A percentile compares a stretch with the other conserved stretches of the same genome.
phyloP scores from a whole-genome alignment of 2,113 vertebrate genomes.

The Phylloscopus trochilus region DNA sequence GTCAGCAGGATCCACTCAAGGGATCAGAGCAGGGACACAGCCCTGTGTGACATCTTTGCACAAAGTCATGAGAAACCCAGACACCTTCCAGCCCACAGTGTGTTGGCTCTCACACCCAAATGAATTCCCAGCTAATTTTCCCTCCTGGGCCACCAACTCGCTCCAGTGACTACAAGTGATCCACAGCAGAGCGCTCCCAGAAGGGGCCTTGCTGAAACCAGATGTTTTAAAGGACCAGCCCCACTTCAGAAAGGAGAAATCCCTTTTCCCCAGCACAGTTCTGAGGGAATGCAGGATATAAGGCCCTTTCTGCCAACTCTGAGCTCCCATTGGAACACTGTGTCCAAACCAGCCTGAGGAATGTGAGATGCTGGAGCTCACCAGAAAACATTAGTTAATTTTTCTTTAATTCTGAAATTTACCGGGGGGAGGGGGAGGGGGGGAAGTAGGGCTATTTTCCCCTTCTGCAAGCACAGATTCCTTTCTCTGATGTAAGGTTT shows the following conservation, averaged over 20 bases:
- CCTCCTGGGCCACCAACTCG: fast-evolving
- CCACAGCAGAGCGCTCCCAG: background rate
- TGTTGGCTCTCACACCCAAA: background rate
- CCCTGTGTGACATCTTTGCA: fast-evolving
- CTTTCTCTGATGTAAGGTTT: background rate
- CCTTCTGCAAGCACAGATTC: background rate
- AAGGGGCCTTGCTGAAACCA: background rate
- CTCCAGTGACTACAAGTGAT: background rate
- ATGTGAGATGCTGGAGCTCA: background rate
- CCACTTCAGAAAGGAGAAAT: background rate
- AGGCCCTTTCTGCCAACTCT: background rate
- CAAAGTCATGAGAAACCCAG: background rate
- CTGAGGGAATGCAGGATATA: background rate
- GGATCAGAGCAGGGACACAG: background rate
- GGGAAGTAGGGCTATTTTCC: background rate
- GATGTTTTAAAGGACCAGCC: background rate
- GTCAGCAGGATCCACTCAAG: fast-evolving
- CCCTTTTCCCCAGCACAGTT: background rate
- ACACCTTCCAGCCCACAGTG: fast-evolving
- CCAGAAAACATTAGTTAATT: background rate
- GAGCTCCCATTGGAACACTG: background rate
- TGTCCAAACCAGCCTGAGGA: background rate
- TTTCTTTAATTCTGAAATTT: background rate
- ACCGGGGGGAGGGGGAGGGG: no score
- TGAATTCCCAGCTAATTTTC: background rate